phyloP scores from a whole-genome alignment of 37 sponge, comb jelly and placozoan species.

The Lycopodina hypogea region DNA sequence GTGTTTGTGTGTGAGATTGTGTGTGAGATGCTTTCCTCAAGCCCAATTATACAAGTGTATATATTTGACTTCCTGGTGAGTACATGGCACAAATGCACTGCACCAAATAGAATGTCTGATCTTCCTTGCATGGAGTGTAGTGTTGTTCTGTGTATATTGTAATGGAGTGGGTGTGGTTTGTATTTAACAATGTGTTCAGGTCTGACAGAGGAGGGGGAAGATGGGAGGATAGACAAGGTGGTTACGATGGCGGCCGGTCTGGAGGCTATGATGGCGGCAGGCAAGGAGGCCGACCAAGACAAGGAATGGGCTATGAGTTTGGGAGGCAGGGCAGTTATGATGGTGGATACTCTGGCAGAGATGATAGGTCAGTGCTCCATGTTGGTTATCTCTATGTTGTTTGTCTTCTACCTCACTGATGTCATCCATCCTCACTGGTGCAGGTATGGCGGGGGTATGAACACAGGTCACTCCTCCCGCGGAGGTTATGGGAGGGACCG shows the following conservation, averaged over 20 bases:
- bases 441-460: background rate
- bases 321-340: background rate
- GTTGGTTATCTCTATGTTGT: background rate
- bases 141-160: too few relatives aligned
- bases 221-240: slow-evolving; percentile 1
- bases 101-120: too few relatives aligned
- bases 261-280: background rate
- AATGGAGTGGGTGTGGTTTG: too few relatives aligned
- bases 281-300: background rate
- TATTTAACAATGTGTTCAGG: too few relatives aligned
- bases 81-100: too few relatives aligned
- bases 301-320: background rate
- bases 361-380: slow-evolving; percentile 5
- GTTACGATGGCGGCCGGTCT: background rate
- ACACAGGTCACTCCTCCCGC: background rate
- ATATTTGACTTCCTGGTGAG: too few relatives aligned
- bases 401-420: background rate
- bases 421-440: background rate
- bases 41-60: too few relatives aligned
- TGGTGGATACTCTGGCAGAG: background rate
- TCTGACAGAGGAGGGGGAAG: slow-evolving; percentile 16
- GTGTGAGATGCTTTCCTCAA: too few relatives aligned
- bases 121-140: too few relatives aligned
- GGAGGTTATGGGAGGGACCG: background rate
- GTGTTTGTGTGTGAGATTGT: too few relatives aligned